Conservation (phyloP, 2,797 vertebrate species). For the Zenarchopterus dispar region DNA sequence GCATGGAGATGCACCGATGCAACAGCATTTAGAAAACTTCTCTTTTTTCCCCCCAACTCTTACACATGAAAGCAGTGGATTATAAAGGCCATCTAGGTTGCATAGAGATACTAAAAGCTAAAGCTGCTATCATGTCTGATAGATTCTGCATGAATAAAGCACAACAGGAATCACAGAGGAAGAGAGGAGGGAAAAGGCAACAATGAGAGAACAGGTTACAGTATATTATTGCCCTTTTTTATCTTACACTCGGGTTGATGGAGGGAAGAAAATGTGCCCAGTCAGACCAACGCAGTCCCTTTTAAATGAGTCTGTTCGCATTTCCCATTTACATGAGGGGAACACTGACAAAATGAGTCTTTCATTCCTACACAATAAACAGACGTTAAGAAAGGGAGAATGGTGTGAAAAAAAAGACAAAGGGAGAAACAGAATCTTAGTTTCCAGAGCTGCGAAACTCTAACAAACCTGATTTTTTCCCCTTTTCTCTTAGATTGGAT, state of each 20-base stretch:
- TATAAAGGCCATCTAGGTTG: slow-evolving; percentile 65
- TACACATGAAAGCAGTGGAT: slow-evolving; percentile 35
- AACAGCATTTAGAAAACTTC: not conserved
- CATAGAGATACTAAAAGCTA: slow-evolving; percentile 69
- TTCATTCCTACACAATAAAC: slow-evolving; percentile 15
- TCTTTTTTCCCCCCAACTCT: slow-evolving; percentile 15
- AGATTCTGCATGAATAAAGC: slow-evolving; percentile 54
- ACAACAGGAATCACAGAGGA: slow-evolving; percentile 40
- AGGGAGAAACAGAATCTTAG: not conserved
- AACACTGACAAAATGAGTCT: slow-evolving; percentile 4
- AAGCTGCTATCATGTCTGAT: slow-evolving; percentile 56
- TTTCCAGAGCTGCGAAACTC: slow-evolving; percentile 3
- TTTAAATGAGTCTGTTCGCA: slow-evolving; percentile 8
- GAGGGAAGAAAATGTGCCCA: slow-evolving; percentile 13
- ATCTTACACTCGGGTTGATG: slow-evolving; percentile 40
- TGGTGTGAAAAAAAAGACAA: not conserved
- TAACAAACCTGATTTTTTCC: too few relatives aligned
- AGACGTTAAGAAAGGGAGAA: not conserved
- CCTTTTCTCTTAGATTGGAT: too few relatives aligned
- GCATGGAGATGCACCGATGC: not conserved
- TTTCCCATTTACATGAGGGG: slow-evolving; percentile 12
- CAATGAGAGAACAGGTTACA: slow-evolving; percentile 45
- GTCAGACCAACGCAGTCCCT: slow-evolving; percentile 8
- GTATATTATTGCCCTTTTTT: slow-evolving; percentile 64
- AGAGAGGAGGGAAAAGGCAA: slow-evolving; percentile 46